Base-by-base conservation (phyloP, 2,113 vertebrate species). In the Hiodon alosoides region DNA sequence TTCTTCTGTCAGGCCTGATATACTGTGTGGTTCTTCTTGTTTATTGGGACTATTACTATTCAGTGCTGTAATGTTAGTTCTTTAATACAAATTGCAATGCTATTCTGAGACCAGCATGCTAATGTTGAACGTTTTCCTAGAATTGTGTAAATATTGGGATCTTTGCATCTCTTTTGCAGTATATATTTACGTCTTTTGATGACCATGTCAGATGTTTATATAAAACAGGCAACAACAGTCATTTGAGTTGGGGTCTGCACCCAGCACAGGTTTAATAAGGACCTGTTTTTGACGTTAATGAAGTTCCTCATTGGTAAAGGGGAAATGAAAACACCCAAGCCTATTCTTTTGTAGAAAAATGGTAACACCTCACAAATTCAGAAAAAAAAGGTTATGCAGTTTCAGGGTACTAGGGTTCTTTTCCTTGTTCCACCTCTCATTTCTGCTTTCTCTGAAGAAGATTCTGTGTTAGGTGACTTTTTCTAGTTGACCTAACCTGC, bases 351-450 rank as follows among this genome's bases (percentile, higher is more conserved):
- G 59, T 31, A 7, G 8, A 51, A 60, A 2, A 72, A 2, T 47
- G n/a, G 55, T 8, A 16, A 11, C 53, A 68, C 4, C 67, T 31
- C 60, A n/a, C 3, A 47, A 66, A 13, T 59, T 57, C 85, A 89
- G 89, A 87, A 90, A 90, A 89, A 88, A 90, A 61, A 51, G 31
- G 31, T 46, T 48, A 58, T 73, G 60, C 55, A 69, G 74, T 75
- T 67, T 70, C 76, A 66, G 71, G 76, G 80, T 69, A 79, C 68
- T 13, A 67, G 65, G 78, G 66, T n/a, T 70, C 76, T 75, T 79
- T 79, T 82, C 80, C 83, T 81, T 78, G 81, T 79, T 81, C 75
- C 74, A 69, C 79, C 76, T 81, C 62, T 78, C 79, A 82, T 78
- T 86, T 86, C 85, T 83, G 75, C 77, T 81, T 80, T 72, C 58